Evolutionary conservation across 2,113 vertebrate genomes (phyloP).

Genomic region (Trematocara macrostoma): DNA sequence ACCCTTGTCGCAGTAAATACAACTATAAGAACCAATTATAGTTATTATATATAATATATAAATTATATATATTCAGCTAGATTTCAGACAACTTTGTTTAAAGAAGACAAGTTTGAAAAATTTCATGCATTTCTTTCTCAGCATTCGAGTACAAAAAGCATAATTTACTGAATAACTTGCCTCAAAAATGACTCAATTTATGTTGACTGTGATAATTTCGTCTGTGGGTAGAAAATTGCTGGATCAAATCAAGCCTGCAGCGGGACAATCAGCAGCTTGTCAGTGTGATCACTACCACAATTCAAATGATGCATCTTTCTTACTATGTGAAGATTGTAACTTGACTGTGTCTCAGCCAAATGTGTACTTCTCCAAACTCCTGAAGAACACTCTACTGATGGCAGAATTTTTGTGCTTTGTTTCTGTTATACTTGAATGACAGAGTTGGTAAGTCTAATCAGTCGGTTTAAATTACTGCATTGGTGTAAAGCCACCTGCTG

Average conservation of each 20-base stretch:
- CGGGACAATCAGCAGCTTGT: not conserved
- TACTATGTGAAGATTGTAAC: not conserved
- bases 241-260: conserved; percentile 14
- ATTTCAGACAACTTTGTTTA: not conserved
- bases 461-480: not conserved
- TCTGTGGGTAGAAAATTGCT: conserved; percentile 6
- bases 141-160: not conserved
- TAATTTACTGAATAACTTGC: not conserved
- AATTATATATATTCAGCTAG: not conserved
- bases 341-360: not conserved
- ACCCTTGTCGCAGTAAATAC: not conserved
- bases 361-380: not conserved
- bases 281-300: not conserved
- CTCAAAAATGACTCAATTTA: conserved; percentile 6
- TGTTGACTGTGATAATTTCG: conserved; percentile 9
- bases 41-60: too few relatives aligned
- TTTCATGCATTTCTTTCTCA: not conserved
- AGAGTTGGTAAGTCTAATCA: not conserved
- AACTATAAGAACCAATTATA: not conserved
- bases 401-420: not conserved
- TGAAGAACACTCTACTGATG: not conserved
- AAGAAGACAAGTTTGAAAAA: not conserved
- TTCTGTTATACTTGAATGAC: not conserved
- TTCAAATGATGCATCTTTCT: not conserved
- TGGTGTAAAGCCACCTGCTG: not conserved